Evolutionary conservation across 2,797 vertebrate species (phyloP), one percentile per base, ranked within the genome.

Genomic region (Phalanger gymnotis): DNA sequence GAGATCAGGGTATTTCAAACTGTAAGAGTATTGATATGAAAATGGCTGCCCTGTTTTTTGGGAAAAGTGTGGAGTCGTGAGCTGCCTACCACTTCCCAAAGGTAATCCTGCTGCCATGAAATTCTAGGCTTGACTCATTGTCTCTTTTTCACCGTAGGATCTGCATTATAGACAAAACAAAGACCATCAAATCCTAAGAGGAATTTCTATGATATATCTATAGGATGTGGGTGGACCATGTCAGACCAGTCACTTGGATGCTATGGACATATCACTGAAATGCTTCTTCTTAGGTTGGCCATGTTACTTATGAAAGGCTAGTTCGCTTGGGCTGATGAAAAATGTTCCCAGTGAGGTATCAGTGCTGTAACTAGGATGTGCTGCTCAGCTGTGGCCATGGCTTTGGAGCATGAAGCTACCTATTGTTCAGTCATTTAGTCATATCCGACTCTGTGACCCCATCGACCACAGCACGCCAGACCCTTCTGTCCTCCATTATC

Each of bases 251-350:
- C 96, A 92, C n/a, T 58, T 96, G 34, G 14, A 73, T 94, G 94
- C 92, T 54, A 13, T 94, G 89, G 55, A 94, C 95, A 97, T 91
- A 90, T 96, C 91, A 96, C 91, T 93, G 57, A 94, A 97, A 96
- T 97, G 1, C 22, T 96, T 34, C 9, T 94, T 81, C 94, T 97
- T 97, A 92, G 96, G 94, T 93, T 95, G 34, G 47, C 96, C 87
- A 73, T 90, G 91, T 93, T 97, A 90, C 95, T 66, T 96, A n/a
- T 90, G 34, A 93, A 97, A 92, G 55, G 92, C 91, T 91, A 91
- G 53, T 47, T 73, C 31, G 87, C 55, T 90, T 4, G 3, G 31
- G 10, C 14, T 40, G 54, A 92, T 97, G 91, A 97, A 97, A 97
- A 97, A 98, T 96, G 93, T 95, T 93, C 90, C 28, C 16, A 91